phyloP scores from a whole-genome alignment of 2,113 vertebrate species.

The Siphamia tubifer region DNA sequence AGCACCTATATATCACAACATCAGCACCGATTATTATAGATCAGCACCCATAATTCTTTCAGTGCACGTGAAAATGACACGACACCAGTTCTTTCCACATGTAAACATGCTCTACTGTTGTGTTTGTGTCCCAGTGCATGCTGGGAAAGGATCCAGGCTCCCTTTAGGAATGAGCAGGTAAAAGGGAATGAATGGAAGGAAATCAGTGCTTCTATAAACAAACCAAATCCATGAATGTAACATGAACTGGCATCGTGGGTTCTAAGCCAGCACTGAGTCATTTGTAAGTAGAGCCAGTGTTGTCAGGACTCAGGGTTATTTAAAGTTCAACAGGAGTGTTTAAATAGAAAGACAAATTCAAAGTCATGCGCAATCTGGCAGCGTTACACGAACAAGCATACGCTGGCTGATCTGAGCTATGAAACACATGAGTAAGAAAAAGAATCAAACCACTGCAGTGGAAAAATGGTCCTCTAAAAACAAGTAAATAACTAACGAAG shows the following conservation, averaged over 20 bases:
- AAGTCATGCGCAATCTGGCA: not conserved
- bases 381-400: too few species aligned
- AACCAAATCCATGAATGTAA: conserved; percentile 4
- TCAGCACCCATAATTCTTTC: too few species aligned
- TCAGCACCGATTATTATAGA: too few species aligned
- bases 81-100: not conserved
- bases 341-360: conserved; percentile 2
- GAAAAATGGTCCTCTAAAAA: too few species aligned
- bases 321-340: conserved; percentile 14
- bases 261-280: conserved; percentile 9
- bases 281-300: not conserved
- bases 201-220: conserved; percentile 48
- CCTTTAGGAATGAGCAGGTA: conserved; percentile 33
- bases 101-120: not conserved
- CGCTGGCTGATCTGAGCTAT: too few species aligned
- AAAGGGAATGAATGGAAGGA: conserved; percentile 39
- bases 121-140: conserved; percentile 3
- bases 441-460: too few species aligned
- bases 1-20: too few species aligned
- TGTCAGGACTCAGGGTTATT: conserved; percentile 16
- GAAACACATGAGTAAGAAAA: too few species aligned
- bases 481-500: too few species aligned
- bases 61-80: not conserved
- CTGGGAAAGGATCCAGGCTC: conserved; percentile 30
- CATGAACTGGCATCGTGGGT: not conserved